Percentiles rank a stretch among this genome's conserved stretches.
Evolutionary conservation across 2,113 vertebrate species (phyloP).

Genomic region (Gallinago paraguaiae): DNA sequence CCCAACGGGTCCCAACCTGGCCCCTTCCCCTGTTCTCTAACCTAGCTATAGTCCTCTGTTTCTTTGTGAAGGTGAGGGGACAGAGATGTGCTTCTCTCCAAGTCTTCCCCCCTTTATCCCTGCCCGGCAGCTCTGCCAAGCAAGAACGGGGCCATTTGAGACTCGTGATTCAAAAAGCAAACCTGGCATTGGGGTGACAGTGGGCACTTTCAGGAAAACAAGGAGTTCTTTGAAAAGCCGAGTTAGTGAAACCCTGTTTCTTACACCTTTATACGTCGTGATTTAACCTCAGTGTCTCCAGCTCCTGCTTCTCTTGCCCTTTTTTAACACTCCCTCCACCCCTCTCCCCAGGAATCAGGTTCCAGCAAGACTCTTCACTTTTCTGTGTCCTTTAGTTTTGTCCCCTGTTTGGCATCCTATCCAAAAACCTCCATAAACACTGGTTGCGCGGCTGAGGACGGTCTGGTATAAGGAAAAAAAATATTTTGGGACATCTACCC

Average conservation of each 20-base stretch:
- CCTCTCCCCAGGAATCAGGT: background rate
- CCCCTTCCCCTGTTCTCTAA: background rate
- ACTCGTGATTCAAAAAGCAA: background rate
- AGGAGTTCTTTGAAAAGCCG: background rate
- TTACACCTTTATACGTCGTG: background rate
- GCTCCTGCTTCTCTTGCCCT: background rate
- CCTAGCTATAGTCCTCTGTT: background rate
- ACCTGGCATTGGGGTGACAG: background rate
- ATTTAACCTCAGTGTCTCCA: background rate
- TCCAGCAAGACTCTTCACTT: background rate
- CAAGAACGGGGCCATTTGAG: background rate
- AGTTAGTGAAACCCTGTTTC: background rate
- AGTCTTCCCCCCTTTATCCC: background rate
- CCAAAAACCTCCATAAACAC: background rate
- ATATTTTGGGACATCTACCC: background rate
- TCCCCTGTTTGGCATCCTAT: background rate
- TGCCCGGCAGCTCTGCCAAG: background rate
- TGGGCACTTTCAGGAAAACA: background rate
- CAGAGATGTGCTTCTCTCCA: background rate
- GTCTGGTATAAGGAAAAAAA: background rate
- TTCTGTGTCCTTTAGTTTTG: background rate
- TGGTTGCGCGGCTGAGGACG: background rate
- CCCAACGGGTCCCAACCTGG: background rate
- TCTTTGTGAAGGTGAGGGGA: background rate
- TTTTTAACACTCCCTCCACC: background rate